Evolutionary conservation across 2,797 vertebrate genomes (phyloP).

Genomic region (Squalus acanthias): DNA sequence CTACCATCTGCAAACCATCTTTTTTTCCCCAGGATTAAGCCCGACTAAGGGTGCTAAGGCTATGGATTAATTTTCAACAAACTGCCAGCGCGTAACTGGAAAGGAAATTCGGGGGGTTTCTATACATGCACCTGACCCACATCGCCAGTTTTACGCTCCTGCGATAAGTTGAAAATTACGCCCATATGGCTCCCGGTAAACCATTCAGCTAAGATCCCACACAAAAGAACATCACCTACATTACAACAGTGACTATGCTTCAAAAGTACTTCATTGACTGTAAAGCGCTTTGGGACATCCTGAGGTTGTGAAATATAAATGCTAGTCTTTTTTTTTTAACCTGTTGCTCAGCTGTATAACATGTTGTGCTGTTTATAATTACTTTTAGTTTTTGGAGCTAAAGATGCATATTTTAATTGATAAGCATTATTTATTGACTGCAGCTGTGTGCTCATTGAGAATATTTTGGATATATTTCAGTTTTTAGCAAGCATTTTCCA

Average conservation of each 20-base stretch:
- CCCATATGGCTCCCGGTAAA: neutral
- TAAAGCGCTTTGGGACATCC: no score
- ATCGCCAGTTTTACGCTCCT: neutral
- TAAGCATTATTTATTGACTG: neutral
- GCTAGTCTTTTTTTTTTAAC: neutral
- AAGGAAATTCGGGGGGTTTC: no score
- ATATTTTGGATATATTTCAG: neutral
- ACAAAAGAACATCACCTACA: neutral
- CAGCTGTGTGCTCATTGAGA: neutral
- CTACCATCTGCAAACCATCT: no score
- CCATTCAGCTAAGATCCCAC: neutral
- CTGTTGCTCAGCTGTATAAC: neutral
- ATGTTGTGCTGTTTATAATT: neutral
- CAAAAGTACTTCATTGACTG: no score
- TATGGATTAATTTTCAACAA: no score
- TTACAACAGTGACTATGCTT: no score
- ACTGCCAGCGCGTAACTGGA: no score
- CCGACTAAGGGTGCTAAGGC: no score
- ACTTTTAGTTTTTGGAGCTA: neutral
- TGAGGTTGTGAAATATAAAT: no score
- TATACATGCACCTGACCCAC: neutral
- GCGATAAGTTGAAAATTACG: neutral
- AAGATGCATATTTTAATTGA: neutral
- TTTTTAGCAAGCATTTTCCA: constrained; percentile 4
- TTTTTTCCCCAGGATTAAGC: no score